These are phyloP conservation scores for Melipona beecheii DNA, from an alignment of 2,888 invertebrate species.

Conservation along the genomic window DNA sequence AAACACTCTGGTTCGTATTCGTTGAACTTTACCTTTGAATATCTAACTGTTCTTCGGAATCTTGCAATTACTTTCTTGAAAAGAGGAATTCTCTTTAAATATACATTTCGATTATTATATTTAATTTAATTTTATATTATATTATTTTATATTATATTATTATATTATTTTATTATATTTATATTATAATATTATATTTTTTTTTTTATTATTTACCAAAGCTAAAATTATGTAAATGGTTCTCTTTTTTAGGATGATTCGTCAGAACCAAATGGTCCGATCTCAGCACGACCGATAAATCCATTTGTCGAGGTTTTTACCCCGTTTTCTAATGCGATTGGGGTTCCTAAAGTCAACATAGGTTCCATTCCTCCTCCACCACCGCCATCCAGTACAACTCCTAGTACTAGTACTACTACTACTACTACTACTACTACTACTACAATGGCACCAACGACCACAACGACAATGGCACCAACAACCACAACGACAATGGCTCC, in stretches of 20 bases:
- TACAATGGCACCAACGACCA: conserved; percentile 43
- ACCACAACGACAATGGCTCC: conserved; percentile 38
- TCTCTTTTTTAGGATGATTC: conserved; percentile 55
- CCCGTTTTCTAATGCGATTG: conserved; percentile 70
- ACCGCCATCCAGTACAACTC: conserved; percentile 28
- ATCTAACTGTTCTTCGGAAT: background rate
- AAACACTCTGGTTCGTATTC: conserved; percentile 76
- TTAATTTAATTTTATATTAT: too few relatives aligned
- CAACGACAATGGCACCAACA: conserved; percentile 41
- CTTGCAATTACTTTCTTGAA: background rate
- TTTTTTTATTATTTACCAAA: background rate
- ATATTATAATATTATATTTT: too few relatives aligned
- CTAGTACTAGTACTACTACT: conserved; percentile 43
- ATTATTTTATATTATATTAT: too few relatives aligned
- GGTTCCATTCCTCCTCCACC: conserved; percentile 55
- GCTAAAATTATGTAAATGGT: background rate
- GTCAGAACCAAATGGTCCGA: conserved; percentile 64
- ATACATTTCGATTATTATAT: background rate
- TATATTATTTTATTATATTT: too few relatives aligned
- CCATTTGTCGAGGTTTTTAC: conserved; percentile 78
- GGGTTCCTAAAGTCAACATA: conserved; percentile 61
- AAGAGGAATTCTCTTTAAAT: background rate
- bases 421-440: conserved; percentile 49
- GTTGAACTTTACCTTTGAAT: background rate
- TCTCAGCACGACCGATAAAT: conserved; percentile 72